A percentile compares a stretch with the other conserved stretches of the same genome.
Conservation (phyloP, 2,888 invertebrate species). For the Nomada fabriciana region DNA sequence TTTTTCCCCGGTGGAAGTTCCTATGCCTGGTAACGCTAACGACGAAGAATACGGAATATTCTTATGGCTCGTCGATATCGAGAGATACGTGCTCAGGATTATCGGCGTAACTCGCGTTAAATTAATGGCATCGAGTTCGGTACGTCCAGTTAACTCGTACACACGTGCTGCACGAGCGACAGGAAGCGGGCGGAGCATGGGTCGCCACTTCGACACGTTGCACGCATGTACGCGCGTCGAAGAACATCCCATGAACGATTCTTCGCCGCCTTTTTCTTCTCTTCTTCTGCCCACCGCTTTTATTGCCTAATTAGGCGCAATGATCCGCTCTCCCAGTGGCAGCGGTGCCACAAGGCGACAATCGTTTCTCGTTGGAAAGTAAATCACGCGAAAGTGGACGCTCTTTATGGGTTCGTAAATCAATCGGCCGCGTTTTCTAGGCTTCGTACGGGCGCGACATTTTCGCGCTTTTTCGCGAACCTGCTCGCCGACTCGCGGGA, state of each 20-base stretch:
- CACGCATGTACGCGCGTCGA: background rate
- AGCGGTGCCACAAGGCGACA: background rate
- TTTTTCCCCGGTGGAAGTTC: slow-evolving; percentile 33
- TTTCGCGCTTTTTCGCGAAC: slow-evolving; percentile 30
- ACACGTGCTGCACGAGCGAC: background rate
- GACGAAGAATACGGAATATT: slow-evolving; percentile 38
- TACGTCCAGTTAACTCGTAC: background rate
- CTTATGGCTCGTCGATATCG: slow-evolving; percentile 27
- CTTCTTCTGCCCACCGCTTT: background rate
- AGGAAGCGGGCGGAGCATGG: slow-evolving; percentile 14
- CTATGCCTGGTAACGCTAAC: slow-evolving; percentile 13
- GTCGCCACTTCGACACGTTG: slow-evolving; percentile 2
- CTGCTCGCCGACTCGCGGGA: background rate
- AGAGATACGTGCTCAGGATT: slow-evolving; percentile 1
- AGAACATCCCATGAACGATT: background rate
- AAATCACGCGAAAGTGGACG: slow-evolving; percentile 39
- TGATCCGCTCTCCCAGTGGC: background rate
- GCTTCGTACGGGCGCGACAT: background rate
- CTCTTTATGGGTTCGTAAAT: slow-evolving; percentile 29
- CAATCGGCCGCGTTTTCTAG: slow-evolving; percentile 11
- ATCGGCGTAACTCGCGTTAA: slow-evolving; percentile 26
- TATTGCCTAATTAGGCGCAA: slow-evolving; percentile 27
- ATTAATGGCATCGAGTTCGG: slow-evolving; percentile 26
- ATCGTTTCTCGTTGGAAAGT: background rate
- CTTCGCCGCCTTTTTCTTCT: background rate